Evolutionary conservation across 2,113 vertebrate species (phyloP), one percentile per base, ranked within the genome.

Genomic region (Tragelaphus buxtoni): DNA sequence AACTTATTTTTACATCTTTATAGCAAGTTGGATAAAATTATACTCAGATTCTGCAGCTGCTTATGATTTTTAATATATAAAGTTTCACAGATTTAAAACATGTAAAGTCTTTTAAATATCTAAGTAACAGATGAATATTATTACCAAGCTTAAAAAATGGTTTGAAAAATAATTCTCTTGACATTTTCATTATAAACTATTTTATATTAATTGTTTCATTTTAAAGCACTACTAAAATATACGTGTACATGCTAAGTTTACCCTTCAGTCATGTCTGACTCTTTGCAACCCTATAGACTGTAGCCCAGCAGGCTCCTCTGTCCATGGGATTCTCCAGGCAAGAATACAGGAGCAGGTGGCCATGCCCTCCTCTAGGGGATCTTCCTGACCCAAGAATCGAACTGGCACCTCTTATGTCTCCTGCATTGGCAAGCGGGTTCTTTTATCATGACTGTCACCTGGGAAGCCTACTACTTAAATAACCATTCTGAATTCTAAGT

Each of bases 121-220:
- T 77, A 96, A 96, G 53, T 42, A 81, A 96, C 91, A 93, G 49
- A 90, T 47, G 18, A 94, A 39, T 28, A 88, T 77, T 82, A 72
- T 13, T 90, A 28, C n/a, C n/a, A 72, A 96, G 20, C 32, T 94
- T 60, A 95, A 95, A 94, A 85, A 94, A 56, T 65, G 12, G 30
- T 69, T 91, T 80, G 85, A 95, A 94, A 87, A 80, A 24, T 26
- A 22, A 80, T 69, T 35, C 18, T 63, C 11, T 69, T 51, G 47
- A 22, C 7, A 91, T 76, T 88, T 74, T 90, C 45, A 76, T 58
- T 82, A 30, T 55, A 72, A 94, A 82, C 22, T 55, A 74, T 82
- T 87, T 94, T n/a, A 91, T 30, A 85, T 30, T 88, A 89, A 74
- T 55, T 51, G 76, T 51, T 51, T 49, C 18, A 79, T 32, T 51